These are phyloP conservation scores for Euzetes globulus DNA, from an alignment of 2,888 invertebrate species.

Conservation along the genomic window DNA sequence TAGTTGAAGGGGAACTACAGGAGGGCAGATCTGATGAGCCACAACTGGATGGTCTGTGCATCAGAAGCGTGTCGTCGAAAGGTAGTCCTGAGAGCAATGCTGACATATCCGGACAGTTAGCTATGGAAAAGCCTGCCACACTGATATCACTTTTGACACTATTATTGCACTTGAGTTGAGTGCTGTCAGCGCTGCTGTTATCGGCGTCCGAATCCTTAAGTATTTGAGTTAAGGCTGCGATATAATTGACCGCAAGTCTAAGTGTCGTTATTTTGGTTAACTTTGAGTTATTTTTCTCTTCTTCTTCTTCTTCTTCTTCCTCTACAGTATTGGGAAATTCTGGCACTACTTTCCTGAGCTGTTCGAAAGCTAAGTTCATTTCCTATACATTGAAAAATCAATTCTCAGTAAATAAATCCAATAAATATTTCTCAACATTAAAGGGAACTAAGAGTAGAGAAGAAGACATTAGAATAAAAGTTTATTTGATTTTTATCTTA, in stretches of 20 bases:
- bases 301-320: constrained; percentile 45
- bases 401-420: not conserved
- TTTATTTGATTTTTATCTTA: not conserved
- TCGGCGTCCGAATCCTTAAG: constrained; percentile 31
- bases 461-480: not conserved
- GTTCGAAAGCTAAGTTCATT: constrained; percentile 80
- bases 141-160: not conserved
- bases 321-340: constrained; percentile 35
- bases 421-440: not conserved
- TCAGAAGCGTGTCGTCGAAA: constrained; percentile 9
- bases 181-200: not conserved
- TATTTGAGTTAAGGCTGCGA: constrained; percentile 56
- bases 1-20: constrained; percentile 23
- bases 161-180: not conserved
- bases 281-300: constrained; percentile 52
- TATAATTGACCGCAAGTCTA: constrained; percentile 78
- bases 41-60: constrained; percentile 26
- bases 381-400: constrained; percentile 49
- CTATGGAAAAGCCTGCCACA: not conserved
- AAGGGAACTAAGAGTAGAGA: not conserved
- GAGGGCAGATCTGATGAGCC: constrained; percentile 18
- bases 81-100: constrained; percentile 9
- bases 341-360: constrained; percentile 68
- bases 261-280: constrained; percentile 82
- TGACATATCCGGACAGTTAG: not conserved